Evolutionary conservation across 2,888 invertebrate species (phyloP).

Genomic region (Eucera pruinosa): DNA sequence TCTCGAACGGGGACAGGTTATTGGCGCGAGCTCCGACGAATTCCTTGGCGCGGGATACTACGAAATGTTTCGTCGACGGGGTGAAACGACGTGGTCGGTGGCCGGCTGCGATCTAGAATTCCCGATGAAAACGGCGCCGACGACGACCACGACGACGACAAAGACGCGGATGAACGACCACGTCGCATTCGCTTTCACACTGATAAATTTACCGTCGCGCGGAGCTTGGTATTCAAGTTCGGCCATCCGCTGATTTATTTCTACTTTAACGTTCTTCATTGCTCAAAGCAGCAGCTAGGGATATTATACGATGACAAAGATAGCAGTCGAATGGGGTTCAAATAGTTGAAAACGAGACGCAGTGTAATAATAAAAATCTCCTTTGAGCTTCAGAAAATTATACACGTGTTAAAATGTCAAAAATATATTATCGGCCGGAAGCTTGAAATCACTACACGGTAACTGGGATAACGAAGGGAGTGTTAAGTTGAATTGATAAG

Average conservation of each 20-base stretch:
- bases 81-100: slow-evolving; percentile 54
- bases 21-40: slow-evolving; percentile 74
- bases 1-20: slow-evolving; percentile 63
- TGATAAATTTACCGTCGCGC: slow-evolving; percentile 35
- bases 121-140: slow-evolving; percentile 44
- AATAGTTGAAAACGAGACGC: background rate
- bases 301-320: background rate
- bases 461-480: too few species aligned
- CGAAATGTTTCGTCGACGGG: slow-evolving; percentile 58
- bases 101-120: slow-evolving; percentile 49
- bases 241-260: slow-evolving; percentile 27
- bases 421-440: too few species aligned
- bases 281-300: background rate
- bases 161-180: slow-evolving; percentile 20
- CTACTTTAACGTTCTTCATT: background rate
- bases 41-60: slow-evolving; percentile 71
- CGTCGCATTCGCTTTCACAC: slow-evolving; percentile 19
- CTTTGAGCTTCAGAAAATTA: too few species aligned
- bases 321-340: background rate
- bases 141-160: background rate
- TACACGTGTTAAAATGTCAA: too few species aligned
- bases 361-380: too few species aligned
- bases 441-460: too few species aligned
- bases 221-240: slow-evolving; percentile 23
- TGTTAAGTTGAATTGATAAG: too few species aligned